Evolutionary conservation across 2,797 vertebrate genomes (phyloP), one percentile per base, ranked within the genome.

Genomic region (Dicrostonyx torquatus): DNA sequence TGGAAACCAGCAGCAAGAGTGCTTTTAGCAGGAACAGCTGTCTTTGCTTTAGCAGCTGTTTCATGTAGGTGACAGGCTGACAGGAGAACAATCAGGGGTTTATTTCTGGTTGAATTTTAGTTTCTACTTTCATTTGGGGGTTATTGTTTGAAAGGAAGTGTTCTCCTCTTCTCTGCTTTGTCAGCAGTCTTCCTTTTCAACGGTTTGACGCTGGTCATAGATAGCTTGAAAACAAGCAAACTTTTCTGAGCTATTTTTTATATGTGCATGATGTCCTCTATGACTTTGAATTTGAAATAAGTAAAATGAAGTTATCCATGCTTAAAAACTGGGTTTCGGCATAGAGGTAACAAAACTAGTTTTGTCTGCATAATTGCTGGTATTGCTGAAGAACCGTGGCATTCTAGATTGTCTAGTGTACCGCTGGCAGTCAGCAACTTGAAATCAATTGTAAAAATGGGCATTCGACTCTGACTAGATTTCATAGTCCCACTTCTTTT

Each of bases 101-200:
- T 97, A 95, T 97, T 97, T 97, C 95, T 96, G 87, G 89, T 93
- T 92, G 94, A 90, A 93, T 96, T 96, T 97, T 89, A 96, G 95
- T 96, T 97, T 96, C 87, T 94, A 83, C 94, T 96, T 95, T 96
- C 93, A 96, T 97, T 93, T 94, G 75, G 45, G 79, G 58, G 87
- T 93, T 92, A 95, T 95, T 97, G 95, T 97, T 95, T 93, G 92
- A 96, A 94, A 95, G 88, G 89, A 90, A 93, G 17, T 80, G 26
- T 76, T 89, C 77, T 66, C 78, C 6, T 88, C 80, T 64, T 95
- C 93, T 83, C 78, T 70, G 85, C 95, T 97, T 94, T 96, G 82
- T 97, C 96, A 97, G 97, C 95, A 96, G 53, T 93, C 91, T 94
- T 93, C 34, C 58, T 94, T 97, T 97, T 93, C 66, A 95, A 95